These are phyloP conservation scores for Cordylochernes scorpioides DNA, from an alignment of 2,888 invertebrate species.

Conservation along the genomic window DNA sequence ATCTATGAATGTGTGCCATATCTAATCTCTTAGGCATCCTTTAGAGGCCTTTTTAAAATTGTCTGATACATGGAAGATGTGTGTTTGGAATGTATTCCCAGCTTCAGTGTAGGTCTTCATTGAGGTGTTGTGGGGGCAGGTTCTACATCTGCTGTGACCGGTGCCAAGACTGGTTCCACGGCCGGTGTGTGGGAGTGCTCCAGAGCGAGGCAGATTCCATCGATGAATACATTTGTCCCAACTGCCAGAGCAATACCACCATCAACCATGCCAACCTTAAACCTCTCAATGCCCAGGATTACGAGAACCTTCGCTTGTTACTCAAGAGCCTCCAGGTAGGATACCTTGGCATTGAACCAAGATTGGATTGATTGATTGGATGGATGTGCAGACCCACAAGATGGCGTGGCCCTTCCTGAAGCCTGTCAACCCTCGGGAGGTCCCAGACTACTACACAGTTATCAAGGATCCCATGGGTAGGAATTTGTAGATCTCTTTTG, in stretches of 20 bases:
- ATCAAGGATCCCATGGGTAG: constrained; percentile 87
- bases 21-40: no score
- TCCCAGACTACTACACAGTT: constrained; percentile 84
- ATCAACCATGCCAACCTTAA: constrained; percentile 69
- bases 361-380: constrained; percentile 1
- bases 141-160: constrained; percentile 97
- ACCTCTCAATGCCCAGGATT: constrained; percentile 46
- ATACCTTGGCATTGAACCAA: background rate
- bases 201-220: constrained; percentile 80
- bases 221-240: constrained; percentile 85
- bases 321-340: constrained; percentile 60
- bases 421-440: constrained; percentile 81
- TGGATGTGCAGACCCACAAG: constrained; percentile 42
- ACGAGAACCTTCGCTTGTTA: constrained; percentile 51
- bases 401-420: constrained; percentile 95
- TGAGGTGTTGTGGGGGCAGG: constrained; percentile 27
- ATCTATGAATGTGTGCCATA: no score
- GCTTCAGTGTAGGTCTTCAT: no score
- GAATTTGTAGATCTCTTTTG: constrained; percentile 18
- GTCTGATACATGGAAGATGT: no score
- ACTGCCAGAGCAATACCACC: constrained; percentile 65
- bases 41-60: no score
- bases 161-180: constrained; percentile 98
- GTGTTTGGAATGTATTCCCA: no score
- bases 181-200: constrained; percentile 76